Evolutionary conservation across 2,888 invertebrate genomes (phyloP), one percentile per base, ranked within the genome.

Genomic region (Pachydiplax longipennis): DNA sequence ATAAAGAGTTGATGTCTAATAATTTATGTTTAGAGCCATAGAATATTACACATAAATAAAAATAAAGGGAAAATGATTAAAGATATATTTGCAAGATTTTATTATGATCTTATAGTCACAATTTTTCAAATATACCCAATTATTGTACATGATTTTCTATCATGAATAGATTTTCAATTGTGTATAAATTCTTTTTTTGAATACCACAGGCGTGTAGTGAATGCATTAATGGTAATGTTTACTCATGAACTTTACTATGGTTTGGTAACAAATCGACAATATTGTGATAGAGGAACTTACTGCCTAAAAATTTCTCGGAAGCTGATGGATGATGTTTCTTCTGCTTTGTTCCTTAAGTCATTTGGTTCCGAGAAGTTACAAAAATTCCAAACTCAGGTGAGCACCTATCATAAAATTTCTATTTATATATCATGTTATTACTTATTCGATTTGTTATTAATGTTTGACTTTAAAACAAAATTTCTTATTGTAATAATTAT

Each of bases 191-290:
- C 8, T 18, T 53, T 8, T 53, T 18, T 53, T 53, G 53, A 53
- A 53, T 18, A 18, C 18, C 18, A 18, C 53, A 90, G 90, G 35
- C 37, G 13, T 0, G 1, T 81, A 31, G 58, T 73, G 22, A 90
- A 90, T 80, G 80, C 90, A 25, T 25, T 90, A 18, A 80, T 90
- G 90, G 53, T 48, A 6, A 90, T 90, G 90, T 90, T 81, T 81
- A 80, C 81, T 2, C 90, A 90, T 61, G 90, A 90, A 31, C 10
- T 90, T 22, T 90, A 90, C 25, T 53, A 90, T 53, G 90, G 81
- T 13, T 81, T 90, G 58, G 90, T 90, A n/a, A 44, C 25, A 2
- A 81, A 58, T 81, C 81, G 61, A 18, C 80, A 80, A 37, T 8
- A 22, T 31, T 90, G 90, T 81, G 81, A 81, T 40, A 10, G 90